phyloP scores from a whole-genome alignment of 2,113 vertebrate species.

The Eptesicus fuscus region DNA sequence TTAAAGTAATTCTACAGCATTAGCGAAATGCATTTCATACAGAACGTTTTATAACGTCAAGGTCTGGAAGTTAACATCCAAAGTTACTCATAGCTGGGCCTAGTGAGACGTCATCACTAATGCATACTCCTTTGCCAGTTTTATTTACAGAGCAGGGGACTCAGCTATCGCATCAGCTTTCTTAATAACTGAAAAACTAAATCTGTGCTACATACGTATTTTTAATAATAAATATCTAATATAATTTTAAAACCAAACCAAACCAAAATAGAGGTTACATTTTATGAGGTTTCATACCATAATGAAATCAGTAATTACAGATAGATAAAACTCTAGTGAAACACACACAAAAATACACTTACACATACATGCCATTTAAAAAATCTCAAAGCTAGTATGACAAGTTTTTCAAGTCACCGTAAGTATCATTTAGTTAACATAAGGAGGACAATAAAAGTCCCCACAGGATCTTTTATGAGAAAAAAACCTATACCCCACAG shows the following conservation, averaged over 20 bases:
- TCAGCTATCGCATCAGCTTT: background rate
- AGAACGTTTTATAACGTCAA: background rate
- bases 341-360: background rate
- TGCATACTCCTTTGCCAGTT: background rate
- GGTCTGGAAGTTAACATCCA: background rate
- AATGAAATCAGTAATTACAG: background rate
- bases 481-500: background rate
- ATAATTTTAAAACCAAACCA: conserved; percentile 23
- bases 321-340: background rate
- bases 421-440: background rate
- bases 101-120: background rate
- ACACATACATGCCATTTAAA: background rate
- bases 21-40: background rate
- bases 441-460: background rate
- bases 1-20: background rate
- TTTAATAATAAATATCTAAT: conserved; percentile 5
- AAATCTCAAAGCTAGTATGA: background rate
- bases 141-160: background rate
- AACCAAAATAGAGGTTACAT: conserved; percentile 5
- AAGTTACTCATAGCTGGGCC: background rate
- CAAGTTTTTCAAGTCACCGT: background rate
- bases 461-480: background rate
- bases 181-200: background rate
- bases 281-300: background rate
- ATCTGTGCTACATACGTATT: background rate